Conservation (phyloP, 2,888 invertebrate genomes). For the Aphrophora alni region DNA sequence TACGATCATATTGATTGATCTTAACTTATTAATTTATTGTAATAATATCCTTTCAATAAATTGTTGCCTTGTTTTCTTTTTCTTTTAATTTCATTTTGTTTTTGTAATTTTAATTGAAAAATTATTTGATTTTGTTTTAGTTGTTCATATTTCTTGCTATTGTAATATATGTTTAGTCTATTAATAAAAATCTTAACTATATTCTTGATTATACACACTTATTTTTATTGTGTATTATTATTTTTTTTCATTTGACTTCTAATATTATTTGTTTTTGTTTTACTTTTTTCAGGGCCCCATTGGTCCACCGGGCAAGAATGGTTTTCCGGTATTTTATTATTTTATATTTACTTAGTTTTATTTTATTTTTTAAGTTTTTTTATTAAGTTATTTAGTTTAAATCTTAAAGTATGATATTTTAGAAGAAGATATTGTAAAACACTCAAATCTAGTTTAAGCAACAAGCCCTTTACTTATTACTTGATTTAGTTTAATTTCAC, state of each 20-base stretch:
- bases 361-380: conserved; percentile 31
- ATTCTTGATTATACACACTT: conserved; percentile 41
- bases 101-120: too few species aligned
- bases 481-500: too few species aligned
- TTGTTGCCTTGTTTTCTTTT: too few species aligned
- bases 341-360: conserved; percentile 48
- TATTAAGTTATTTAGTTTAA: conserved; percentile 28
- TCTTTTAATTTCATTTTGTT: too few species aligned
- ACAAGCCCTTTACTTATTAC: too few species aligned
- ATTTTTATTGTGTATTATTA: conserved; percentile 43
- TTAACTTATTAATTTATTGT: too few species aligned
- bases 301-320: conserved; percentile 85
- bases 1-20: not conserved
- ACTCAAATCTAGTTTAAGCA: not conserved
- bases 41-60: too few species aligned
- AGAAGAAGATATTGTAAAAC: not conserved
- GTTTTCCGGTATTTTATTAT: conserved; percentile 80
- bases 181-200: too few species aligned
- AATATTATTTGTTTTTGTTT: conserved; percentile 43
- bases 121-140: too few species aligned
- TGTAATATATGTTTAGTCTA: too few species aligned
- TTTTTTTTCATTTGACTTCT: conserved; percentile 52
- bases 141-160: too few species aligned
- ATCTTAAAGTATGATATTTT: not conserved
- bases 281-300: conserved; percentile 71